Base-by-base conservation (phyloP, 2,113 vertebrate species). In the Leptodactylus fuscus region DNA sequence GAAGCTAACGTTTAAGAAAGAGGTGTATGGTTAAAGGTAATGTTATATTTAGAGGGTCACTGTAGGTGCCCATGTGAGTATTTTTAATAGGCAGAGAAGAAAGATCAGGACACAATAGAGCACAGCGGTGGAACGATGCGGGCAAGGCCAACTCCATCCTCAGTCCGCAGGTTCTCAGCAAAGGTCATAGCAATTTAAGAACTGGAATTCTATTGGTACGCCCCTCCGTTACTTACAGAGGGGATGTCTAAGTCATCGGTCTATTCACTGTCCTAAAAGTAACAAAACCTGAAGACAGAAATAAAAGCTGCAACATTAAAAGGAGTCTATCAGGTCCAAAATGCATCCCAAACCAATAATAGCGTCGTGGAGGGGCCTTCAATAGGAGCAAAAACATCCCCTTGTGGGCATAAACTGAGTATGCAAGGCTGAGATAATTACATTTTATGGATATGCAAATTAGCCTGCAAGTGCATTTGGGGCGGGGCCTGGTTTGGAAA, bases 51-150 rank as follows among this genome's bases (percentile, higher is more conserved):
- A 13, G 27, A 78, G 27, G 27, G 27, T 67, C 8, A 34, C 62
- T 34, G 32, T 13, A 41, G 49, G 3, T 27, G 65, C n/a, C 65
- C 53, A 48, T 71, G 81, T 71, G 81, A 71, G 67, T 38, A 53
- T n/a, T 27, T 71, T 73, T 82, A 82, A 82, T 71, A 82, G 65
- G 65, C 46, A 82, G 18, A 55, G 22, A 55, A 82, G 48, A 82
- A 81, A 69, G 51, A 58, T 58, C n/a, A 22, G 24, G 13, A 13
- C 46, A 51, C 18, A 70, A 70, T 81, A 48, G 0, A 36, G 44
- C 62, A 70, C 80, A 69, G 60, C 46, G 27, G 81, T 82, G 34
- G 67, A 22, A 16, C 65, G 44, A 32, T 0, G 0, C 24, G 3
- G 46, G 22, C 22, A 27, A 75, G 44, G 24, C 49, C 67, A 38